A percentile compares a stretch with the other conserved stretches of the same genome.
Evolutionary conservation across 2,113 vertebrate species (phyloP).

Genomic region (human): GRCh38 chr2:216173001-216173500

Average conservation of each 20-base stretch:
- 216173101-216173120: neutral
- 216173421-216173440: conserved; percentile 1
- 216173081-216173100: neutral
- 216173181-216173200: neutral
- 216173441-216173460: neutral
- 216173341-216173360: neutral
- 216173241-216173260: neutral
- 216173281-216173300: neutral
- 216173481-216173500: conserved; percentile 12
- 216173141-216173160: neutral
- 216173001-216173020: neutral
- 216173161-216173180: neutral
- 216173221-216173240: neutral
- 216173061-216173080: neutral
- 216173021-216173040: neutral
- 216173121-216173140: neutral
- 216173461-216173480: neutral
- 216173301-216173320: neutral
- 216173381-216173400: neutral
- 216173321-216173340: neutral
- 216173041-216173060: neutral
- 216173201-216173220: neutral
- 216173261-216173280: neutral
- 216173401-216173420: neutral
- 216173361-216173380: neutral